Evolutionary conservation across 2,888 invertebrate genomes (phyloP).

Genomic region (Zygaena filipendulae): DNA sequence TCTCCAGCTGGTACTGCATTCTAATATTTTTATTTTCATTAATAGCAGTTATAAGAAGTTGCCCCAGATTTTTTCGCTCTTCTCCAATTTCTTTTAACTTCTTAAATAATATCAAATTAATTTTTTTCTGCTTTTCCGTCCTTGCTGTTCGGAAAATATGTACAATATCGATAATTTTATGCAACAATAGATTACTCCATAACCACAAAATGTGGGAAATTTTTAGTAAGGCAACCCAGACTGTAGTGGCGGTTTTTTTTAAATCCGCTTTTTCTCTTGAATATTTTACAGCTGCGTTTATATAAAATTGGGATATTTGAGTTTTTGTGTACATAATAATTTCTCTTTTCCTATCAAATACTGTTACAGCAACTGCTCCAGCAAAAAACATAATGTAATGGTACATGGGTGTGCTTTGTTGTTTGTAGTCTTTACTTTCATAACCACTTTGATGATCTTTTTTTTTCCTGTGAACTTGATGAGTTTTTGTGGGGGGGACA

Average conservation of each 20-base stretch:
- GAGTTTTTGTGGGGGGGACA: too few species aligned
- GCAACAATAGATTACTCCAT: constrained; percentile 15
- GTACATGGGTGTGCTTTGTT: constrained; percentile 4
- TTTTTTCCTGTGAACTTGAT: too few species aligned
- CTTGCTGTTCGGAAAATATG: too few species aligned
- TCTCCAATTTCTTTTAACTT: constrained; percentile 36
- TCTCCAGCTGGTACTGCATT: constrained; percentile 37
- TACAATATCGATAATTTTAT: constrained; percentile 6
- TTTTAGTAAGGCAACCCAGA: constrained; percentile 19
- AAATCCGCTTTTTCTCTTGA: constrained; percentile 14
- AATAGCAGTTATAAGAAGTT: constrained; percentile 35
- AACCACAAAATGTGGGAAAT: constrained; percentile 16
- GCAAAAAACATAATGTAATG: constrained; percentile 29
- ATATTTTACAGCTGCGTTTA: constrained; percentile 8
- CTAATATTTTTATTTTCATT: constrained; percentile 44
- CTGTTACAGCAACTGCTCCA: constrained; percentile 31
- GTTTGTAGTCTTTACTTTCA: constrained; percentile 7
- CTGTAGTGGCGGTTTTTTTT: constrained; percentile 20
- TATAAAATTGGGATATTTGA: constrained; percentile 22
- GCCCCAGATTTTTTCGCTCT: constrained; percentile 35
- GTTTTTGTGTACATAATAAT: constrained; percentile 23
- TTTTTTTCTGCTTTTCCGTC: constrained; percentile 14
- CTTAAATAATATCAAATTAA: constrained; percentile 30
- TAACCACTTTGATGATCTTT: too few species aligned
- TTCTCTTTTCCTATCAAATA: constrained; percentile 31